Evolutionary conservation across 2,888 invertebrate genomes (phyloP), one percentile per base, ranked within the genome.

Genomic region (Sabatieria punctata): DNA sequence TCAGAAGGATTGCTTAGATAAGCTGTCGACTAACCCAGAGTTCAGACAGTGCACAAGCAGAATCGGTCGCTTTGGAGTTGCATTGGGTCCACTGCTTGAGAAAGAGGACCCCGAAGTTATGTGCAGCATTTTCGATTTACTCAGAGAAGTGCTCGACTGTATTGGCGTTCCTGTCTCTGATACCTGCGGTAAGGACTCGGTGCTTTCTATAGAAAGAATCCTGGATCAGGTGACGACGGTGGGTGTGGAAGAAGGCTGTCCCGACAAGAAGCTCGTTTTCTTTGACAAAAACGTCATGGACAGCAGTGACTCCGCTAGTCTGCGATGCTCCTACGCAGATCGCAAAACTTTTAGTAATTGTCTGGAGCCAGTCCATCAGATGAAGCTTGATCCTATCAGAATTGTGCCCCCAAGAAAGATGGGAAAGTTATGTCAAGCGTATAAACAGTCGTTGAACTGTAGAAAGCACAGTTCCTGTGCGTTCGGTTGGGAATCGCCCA

Each of bases 171-270:
- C 22, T 8, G 22, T 38, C 6, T 13, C 11, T 6, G 38, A 38
- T n/a, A n/a, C 11, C 6, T 38, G 38, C 22, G 38, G 38, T 21
- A 11, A 13, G 6, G 8, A 38, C 6, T 21, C 38, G 38, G 15
- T 38, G 6, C 19, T n/a, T 19, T n/a, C 38, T 8, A 11, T 21
- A 8, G 38, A 13, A n/a, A 8, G 11, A 21, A 21, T 38, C 38
- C 11, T 18, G 6, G 8, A n/a, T 8, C 19, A 11, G 38, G 19
- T 38, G 8, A 38, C 38, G n/a, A 19, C 6, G 8, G 6, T 11
- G 8, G 38, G 19, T 18, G 38, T 38, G 8, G 38, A 38, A n/a
- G 38, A 38, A 38, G 38, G 38, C 11, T 38, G 38, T 38, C 38
- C 38, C 8, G 38, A 13, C 22, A 21, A 8, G 38, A 38, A 38